Evolutionary conservation across 2,113 vertebrate species (phyloP), one percentile per base, ranked within the genome.

Genomic region (Apteryx mantelli): DNA sequence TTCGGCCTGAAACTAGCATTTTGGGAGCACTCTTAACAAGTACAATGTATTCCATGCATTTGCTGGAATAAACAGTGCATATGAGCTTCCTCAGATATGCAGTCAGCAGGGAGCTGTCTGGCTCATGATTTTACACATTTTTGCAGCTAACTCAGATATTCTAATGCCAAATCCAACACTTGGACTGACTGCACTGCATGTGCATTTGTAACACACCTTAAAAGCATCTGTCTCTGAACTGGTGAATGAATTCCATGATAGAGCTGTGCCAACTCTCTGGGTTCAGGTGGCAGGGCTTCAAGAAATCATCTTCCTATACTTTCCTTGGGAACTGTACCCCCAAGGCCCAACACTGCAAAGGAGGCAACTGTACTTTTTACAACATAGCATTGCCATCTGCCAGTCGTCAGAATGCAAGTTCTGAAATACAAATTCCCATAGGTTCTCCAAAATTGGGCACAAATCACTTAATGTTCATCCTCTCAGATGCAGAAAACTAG

Each of bases 81-180:
- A 73, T 92, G 88, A 96, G 94, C 89, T 95, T 92, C 95, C 93
- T 97, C 94, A 95, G 94, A 94, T 95, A 90, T 86, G 89, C 63
- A 48, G 95, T 96, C 96, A 96, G 96, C 88, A 86, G 94, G 95
- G 96, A 97, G 96, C 97, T 95, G 93, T 95, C 94, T 97, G 95
- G 89, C 97, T 95, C 15, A 0, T 75, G 95, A 93, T 96, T 97
- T 97, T 95, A 95, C 91, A 96, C 91, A 90, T 96, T 97, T 94
- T 78, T 97, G 94, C 85, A 90, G 96, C 94, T 96, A 95, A 90
- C 93, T 64, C 94, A 91, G 93, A 92, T 60, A 5, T 79, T 90
- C 46, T 81, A 22, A 92, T 86, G 91, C 96, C 94, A 96, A 90
- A 90, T 94, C 79, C 88, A 91, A n/a, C 90, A 79, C 92, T 93